Evolutionary conservation across 2,888 invertebrate species (phyloP), one percentile per base, ranked within the genome.

Genomic region (Artemia sinica): DNA sequence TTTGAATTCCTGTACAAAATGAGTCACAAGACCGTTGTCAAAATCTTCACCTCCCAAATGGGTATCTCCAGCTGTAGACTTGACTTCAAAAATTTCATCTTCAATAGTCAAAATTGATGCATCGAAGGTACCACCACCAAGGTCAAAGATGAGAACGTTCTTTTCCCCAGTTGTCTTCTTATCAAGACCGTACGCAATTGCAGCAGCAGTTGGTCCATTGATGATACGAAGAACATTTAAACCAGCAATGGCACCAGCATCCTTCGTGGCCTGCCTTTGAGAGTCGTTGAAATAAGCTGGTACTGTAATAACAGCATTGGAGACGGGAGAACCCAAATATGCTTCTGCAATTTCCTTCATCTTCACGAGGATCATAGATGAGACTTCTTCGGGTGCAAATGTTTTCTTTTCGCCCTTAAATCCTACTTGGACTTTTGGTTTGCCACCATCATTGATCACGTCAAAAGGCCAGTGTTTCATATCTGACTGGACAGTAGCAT

Each of bases 281-380:
- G 90, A 89, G 79, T 91, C 91, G 77, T 91, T 91, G 81, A 91
- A 91, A 79, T 91, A 91, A 70, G 92, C 91, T 74, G 93, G 86
- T 73, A 91, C 91, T 71, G 91, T 92, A 75, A 92, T 85, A 14
- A 92, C 92, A 72, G 91, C 91, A 77, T 91, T 88, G 72, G 84
- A 86, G 71, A 92, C 87, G 63, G 84, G 83, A 76, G 86, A 85
- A 72, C 95, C 95, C 73, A 91, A 82, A 78, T 87, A 91, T 1
- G 89, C 89, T 79, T 91, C 91, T 66, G 91, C 90, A 68, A 87
- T 89, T 80, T 90, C 89, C 83, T 90, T 92, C 93, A 93, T 93
- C 77, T 93, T 93, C 49, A 85, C 86, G 71, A 94, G 82, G 67
- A 84, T 82, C 84, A 84, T 84, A 67, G 83, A 82, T 69, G 82